Conservation (phyloP, 1,140 invertebrate species). For the Cephus cinctus region DNA sequence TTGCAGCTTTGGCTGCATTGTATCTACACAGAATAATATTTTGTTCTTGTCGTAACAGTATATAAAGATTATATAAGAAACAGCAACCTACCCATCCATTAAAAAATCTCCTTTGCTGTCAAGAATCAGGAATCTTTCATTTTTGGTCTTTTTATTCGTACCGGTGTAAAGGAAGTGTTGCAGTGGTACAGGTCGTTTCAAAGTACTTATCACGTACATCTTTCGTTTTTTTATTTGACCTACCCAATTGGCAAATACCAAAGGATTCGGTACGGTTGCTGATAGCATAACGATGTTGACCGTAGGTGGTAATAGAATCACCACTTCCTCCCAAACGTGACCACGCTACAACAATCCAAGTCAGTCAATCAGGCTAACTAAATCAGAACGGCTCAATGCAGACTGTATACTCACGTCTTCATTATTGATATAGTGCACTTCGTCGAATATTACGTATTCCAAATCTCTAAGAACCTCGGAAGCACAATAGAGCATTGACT, state of each 20-base stretch:
- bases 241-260: slow-evolving; percentile 97
- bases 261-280: slow-evolving; percentile 96
- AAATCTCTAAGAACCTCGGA: slow-evolving; percentile 93
- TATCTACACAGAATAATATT: too few species aligned
- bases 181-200: slow-evolving; percentile 91
- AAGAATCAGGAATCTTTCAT: slow-evolving; percentile 83
- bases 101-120: slow-evolving; percentile 73
- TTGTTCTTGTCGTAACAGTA: too few species aligned
- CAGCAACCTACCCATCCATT: slow-evolving; percentile 69
- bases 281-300: slow-evolving; percentile 97
- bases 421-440: slow-evolving; percentile 99
- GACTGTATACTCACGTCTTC: slow-evolving; percentile 72
- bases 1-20: slow-evolving; percentile 19
- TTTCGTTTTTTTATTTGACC: slow-evolving; percentile 90
- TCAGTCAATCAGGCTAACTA: slow-evolving; percentile 3
- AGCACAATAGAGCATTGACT: slow-evolving; percentile 96
- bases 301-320: slow-evolving; percentile 92
- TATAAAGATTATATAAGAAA: too few species aligned
- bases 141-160: slow-evolving; percentile 73
- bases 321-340: slow-evolving; percentile 98
- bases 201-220: slow-evolving; percentile 93
- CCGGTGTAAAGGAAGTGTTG: slow-evolving; percentile 94
- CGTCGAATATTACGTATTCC: slow-evolving; percentile 99
- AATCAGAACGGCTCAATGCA: slow-evolving; percentile 7
- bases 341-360: slow-evolving; percentile 68